A percentile compares a stretch with the other conserved stretches of the same genome.
phyloP scores from a whole-genome alignment of 2,797 vertebrate genomes.

The Phylloscopus collybita region DNA sequence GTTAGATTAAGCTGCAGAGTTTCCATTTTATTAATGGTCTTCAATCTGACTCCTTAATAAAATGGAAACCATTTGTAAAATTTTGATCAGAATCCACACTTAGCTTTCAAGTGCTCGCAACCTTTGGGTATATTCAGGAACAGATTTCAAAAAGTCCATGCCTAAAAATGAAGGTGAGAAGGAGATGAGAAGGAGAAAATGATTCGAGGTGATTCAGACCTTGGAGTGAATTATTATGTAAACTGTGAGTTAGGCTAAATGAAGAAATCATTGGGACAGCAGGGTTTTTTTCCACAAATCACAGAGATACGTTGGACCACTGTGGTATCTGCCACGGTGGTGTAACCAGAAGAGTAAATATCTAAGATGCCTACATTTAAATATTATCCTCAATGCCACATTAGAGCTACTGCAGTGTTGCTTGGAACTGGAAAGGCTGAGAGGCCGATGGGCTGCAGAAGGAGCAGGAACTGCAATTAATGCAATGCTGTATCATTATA shows the following conservation, averaged over 20 bases:
- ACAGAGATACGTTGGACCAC: background rate
- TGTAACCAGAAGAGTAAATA: conserved; percentile 1
- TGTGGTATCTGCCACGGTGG: background rate
- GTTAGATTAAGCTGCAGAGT: conserved; percentile 67
- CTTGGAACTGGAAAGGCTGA: background rate
- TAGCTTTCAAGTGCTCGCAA: conserved; percentile 50
- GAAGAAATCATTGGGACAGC: conserved; percentile 22
- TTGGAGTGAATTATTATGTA: conserved; percentile 52
- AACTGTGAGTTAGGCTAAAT: conserved; percentile 34
- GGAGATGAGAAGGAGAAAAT: conserved; percentile 26
- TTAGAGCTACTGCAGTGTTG: background rate
- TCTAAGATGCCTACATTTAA: background rate
- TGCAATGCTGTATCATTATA: background rate
- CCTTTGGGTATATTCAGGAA: conserved; percentile 39
- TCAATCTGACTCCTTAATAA: conserved; percentile 68
- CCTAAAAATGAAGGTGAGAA: conserved; percentile 32
- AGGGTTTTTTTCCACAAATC: background rate
- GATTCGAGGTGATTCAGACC: background rate
- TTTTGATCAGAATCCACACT: conserved; percentile 57
- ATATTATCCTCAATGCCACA: background rate
- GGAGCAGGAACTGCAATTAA: background rate
- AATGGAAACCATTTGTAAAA: conserved; percentile 68
- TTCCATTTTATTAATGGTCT: conserved; percentile 69
- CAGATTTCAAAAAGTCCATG: background rate
- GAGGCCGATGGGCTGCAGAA: background rate